A percentile compares a stretch with the other conserved stretches of the same genome.
Conservation (phyloP, 2,888 invertebrate species). For the Nemoura dubitans region DNA sequence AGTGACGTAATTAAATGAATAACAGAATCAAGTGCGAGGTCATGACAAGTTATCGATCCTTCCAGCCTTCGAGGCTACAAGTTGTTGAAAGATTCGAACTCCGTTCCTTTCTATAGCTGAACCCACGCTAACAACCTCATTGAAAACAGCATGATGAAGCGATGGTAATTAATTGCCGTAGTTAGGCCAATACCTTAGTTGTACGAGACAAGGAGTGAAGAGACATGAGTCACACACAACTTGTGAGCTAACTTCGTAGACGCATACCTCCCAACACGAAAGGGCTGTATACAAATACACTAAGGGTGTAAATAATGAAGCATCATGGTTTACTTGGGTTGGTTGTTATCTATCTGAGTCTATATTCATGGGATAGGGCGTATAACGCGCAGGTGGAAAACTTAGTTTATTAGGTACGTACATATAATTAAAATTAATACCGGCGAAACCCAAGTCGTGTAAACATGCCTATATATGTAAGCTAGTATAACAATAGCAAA, state of each 20-base stretch:
- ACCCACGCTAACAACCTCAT: background rate
- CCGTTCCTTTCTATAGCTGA: background rate
- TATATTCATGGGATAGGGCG: background rate
- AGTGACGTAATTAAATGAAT: background rate
- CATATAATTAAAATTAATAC: no score
- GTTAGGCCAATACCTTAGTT: background rate
- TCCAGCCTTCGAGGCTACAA: slow-evolving; percentile 10
- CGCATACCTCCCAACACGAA: no score
- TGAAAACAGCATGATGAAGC: background rate
- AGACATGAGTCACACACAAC: no score
- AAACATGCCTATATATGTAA: no score
- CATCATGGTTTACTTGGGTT: background rate
- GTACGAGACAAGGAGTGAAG: background rate
- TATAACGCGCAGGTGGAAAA: no score
- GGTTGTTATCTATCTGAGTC: background rate
- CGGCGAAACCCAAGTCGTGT: no score
- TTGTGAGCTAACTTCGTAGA: no score
- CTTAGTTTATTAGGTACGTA: no score
- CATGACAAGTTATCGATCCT: background rate
- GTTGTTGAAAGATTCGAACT: slow-evolving; percentile 22
- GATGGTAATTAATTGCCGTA: background rate
- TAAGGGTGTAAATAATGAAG: no score
- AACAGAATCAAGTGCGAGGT: slow-evolving; percentile 23
- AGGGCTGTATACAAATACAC: no score
- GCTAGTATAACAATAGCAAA: no score